Evolutionary conservation across 2,113 vertebrate species (phyloP), one percentile per base, ranked within the genome.

Genomic region (Gulo gulo): DNA sequence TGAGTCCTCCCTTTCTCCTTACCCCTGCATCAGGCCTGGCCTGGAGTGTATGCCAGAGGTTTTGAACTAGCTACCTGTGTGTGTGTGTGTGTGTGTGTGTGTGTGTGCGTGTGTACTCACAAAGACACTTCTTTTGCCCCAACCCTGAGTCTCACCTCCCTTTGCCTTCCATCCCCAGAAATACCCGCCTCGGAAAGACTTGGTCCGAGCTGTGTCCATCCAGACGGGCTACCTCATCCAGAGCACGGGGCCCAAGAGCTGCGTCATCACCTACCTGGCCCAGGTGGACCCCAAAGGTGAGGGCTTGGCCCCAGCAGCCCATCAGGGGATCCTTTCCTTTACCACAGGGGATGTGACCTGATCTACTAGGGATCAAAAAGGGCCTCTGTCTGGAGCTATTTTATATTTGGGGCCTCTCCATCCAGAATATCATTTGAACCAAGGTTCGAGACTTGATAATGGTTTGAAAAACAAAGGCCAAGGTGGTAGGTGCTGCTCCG

Each of bases 221-320:
- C 99, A 99, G 99, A 99, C 99, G 0, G 99, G 99, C 81, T 99
- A 99, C 98, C 98, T 99, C 98, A 98, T 99, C 45, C 99, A 99
- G 98, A 99, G 98, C 67, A 99, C 99, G 3, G 99, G 99, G 21
- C 98, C 99, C 94, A 99, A 98, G 96, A 98, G 98, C 98, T 99
- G 99, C 94, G 98, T 98, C 94, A 99, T 99, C 97, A 99, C 99
- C 63, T 99, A 99, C 99, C 98, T 99, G 99, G 99, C 99, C 4
- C 99, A 99, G 97, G 99, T 99, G 88, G 99, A 99, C 97, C 99
- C 99, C 93, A 99, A 99, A 99, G 99, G 99, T 99, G 98, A 99
- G 96, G 90, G 74, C 69, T 79, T 63, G 59, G 87, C 79, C 69
- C 87, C 95, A 42, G 88, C 39, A 97, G 50, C 71, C 85, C 86